Evolutionary conservation across 2,888 invertebrate species (phyloP), one percentile per base, ranked within the genome.

Genomic region (Pegoplata infirma): DNA sequence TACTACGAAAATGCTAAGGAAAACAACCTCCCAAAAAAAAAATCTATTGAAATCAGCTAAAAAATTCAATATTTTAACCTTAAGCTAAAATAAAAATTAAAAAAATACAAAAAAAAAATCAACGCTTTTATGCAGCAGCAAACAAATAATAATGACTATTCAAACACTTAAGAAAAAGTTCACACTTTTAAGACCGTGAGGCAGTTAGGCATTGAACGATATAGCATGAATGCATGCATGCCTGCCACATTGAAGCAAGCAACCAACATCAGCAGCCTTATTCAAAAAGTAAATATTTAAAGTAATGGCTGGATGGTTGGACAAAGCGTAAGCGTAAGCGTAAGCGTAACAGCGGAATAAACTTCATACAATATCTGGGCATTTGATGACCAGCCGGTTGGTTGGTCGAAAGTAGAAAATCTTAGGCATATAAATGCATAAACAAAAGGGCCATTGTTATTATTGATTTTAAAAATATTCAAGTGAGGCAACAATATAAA

Each of bases 381-480:
- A 6, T 36, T 49, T 19, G 3, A 46, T 25, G 7, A 47, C 32
- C 49, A 49, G 32, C 5, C n/a, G 36, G 36, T 40, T 25, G 25
- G 36, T 40, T 40, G 36, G 36, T n/a, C 36, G 36, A 2, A n/a
- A 4, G 36, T 5, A 40, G n/a, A n/a, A 40, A n/a, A 40, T 40
- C 36, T 40, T n/a, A 40, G 12, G 36, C 36, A 40, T 55, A 40
- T 53, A 47, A 40, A 58, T 58, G 58, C 44, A 59, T 58, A 63
- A 66, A 58, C 76, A 76, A 82, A 82, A 76, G 75, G 80, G 67
- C 80, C 58, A 79, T 81, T 79, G 80, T 76, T 81, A 75, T 81
- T 81, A 79, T 81, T 81, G 80, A 81, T 77, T 80, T 80, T 67
- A 81, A 80, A 61, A 77, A 76, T 75, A 76, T 75, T 69, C 32